Conservation (phyloP, 92 coral and sea anemone genomes). For the Epizoanthus illoricatus region DNA sequence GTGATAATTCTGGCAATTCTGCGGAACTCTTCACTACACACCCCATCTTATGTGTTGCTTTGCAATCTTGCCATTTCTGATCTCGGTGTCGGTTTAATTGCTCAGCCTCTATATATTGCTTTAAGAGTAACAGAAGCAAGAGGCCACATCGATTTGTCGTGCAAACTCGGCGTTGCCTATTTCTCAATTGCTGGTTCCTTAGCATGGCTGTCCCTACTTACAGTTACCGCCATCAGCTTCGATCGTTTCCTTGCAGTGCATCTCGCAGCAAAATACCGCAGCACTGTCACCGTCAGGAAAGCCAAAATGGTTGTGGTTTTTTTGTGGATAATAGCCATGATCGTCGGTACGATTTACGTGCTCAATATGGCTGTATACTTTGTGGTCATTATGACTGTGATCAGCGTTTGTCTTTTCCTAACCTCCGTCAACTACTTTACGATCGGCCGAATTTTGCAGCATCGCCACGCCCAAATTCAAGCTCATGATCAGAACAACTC, state of each 20-base stretch:
- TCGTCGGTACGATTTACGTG: constrained; percentile 47
- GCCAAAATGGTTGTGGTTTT: constrained; percentile 33
- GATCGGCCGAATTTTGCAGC: constrained; percentile 50
- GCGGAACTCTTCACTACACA: constrained; percentile 24
- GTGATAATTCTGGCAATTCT: constrained; percentile 29
- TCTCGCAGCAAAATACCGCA: constrained; percentile 45
- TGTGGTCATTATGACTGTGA: constrained; percentile 43
- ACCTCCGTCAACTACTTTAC: constrained; percentile 49
- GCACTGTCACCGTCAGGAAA: constrained; percentile 41
- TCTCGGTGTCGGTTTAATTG: constrained; percentile 22
- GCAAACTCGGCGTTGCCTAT: constrained; percentile 20
- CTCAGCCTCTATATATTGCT: constrained; percentile 34
- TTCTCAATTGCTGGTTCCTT: constrained; percentile 22
- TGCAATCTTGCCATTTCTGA: constrained; percentile 35
- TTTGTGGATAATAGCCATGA: constrained; percentile 53
- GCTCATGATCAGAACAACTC: constrained; percentile 28
- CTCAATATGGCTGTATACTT: constrained; percentile 58
- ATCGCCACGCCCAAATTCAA: constrained; percentile 46
- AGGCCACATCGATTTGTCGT: neutral
- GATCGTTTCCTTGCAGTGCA: constrained; percentile 60
- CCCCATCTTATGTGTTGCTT: constrained; percentile 32
- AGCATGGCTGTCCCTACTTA: constrained; percentile 48
- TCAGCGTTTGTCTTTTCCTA: constrained; percentile 41
- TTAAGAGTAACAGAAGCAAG: constrained; percentile 22
- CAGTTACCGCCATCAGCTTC: constrained; percentile 58